phyloP scores from a whole-genome alignment of 53 echinoderm and acorn worm genomes.

The Stichopus horrens region DNA sequence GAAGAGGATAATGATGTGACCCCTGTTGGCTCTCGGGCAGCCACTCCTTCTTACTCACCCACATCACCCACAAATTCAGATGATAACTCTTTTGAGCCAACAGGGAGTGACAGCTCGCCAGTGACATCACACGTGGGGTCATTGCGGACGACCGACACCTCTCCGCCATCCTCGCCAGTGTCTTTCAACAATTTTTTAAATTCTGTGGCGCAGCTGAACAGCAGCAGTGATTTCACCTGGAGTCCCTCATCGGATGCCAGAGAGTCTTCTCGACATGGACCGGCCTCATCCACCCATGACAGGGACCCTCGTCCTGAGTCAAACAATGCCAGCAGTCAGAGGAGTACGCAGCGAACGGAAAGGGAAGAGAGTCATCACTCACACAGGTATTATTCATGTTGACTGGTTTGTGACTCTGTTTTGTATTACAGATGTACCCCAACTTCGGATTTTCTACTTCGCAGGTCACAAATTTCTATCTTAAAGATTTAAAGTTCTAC shows the following conservation, averaged over 20 bases:
- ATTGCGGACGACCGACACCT: constrained; percentile 22
- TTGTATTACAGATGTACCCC: no score
- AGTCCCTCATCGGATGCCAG: neutral
- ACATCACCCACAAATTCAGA: neutral
- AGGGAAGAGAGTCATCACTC: neutral
- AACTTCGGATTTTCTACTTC: no score
- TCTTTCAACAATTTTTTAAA: constrained; percentile 8
- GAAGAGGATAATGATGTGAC: neutral
- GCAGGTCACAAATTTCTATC: no score
- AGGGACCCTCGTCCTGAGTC: neutral
- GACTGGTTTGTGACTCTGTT: no score
- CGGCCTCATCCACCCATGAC: neutral
- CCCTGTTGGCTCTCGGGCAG: neutral
- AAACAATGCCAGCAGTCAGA: neutral
- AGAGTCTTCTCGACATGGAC: neutral
- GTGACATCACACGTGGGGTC: neutral
- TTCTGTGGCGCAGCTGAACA: constrained; percentile 9
- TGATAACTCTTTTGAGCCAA: neutral
- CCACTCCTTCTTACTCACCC: neutral
- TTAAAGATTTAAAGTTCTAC: no score
- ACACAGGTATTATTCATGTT: neutral
- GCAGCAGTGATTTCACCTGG: constrained; percentile 14
- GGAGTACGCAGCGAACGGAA: neutral
- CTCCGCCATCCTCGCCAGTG: constrained; percentile 26
- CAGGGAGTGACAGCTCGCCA: neutral